Conservation (phyloP, 1,140 invertebrate genomes). For the Hylyphantes graminicola region DNA sequence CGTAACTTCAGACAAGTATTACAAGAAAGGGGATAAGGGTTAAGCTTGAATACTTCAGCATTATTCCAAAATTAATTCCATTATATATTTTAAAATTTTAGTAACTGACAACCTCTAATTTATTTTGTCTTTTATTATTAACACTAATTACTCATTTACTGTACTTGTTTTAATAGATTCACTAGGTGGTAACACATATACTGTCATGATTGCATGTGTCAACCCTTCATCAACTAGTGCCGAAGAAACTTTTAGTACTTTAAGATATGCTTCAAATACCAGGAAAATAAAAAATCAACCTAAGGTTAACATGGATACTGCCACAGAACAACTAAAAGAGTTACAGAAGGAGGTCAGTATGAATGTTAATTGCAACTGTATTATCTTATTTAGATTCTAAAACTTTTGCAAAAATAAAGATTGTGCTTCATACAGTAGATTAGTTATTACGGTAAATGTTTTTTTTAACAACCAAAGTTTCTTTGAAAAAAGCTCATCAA, state of each 20-base stretch:
- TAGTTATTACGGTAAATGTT: too few relatives aligned
- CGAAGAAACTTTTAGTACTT: slow-evolving; percentile 70
- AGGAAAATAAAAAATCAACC: slow-evolving; percentile 99
- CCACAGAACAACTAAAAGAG: slow-evolving; percentile 84
- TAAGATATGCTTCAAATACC: slow-evolving; percentile 87
- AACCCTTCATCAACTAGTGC: slow-evolving; percentile 71
- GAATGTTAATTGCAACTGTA: neutral
- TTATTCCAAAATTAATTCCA: too few relatives aligned
- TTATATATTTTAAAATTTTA: neutral
- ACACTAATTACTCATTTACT: neutral
- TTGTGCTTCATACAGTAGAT: too few relatives aligned
- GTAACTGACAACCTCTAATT: neutral
- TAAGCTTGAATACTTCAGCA: too few relatives aligned
- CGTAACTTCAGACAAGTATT: too few relatives aligned
- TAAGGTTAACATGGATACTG: slow-evolving; percentile 97
- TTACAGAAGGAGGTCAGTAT: slow-evolving; percentile 41
- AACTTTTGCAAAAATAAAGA: too few relatives aligned
- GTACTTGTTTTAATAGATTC: slow-evolving; percentile 74
- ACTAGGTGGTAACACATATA: slow-evolving; percentile 73
- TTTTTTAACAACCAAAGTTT: too few relatives aligned
- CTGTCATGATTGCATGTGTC: slow-evolving; percentile 74
- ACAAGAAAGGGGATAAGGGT: too few relatives aligned
- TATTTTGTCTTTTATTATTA: neutral
- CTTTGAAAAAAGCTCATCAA: too few relatives aligned
- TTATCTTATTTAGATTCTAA: too few relatives aligned